Percentiles rank a stretch among this genome's conserved stretches.
Evolutionary conservation across 2,113 vertebrate genomes (phyloP).

Genomic region (Jaculus jaculus): DNA sequence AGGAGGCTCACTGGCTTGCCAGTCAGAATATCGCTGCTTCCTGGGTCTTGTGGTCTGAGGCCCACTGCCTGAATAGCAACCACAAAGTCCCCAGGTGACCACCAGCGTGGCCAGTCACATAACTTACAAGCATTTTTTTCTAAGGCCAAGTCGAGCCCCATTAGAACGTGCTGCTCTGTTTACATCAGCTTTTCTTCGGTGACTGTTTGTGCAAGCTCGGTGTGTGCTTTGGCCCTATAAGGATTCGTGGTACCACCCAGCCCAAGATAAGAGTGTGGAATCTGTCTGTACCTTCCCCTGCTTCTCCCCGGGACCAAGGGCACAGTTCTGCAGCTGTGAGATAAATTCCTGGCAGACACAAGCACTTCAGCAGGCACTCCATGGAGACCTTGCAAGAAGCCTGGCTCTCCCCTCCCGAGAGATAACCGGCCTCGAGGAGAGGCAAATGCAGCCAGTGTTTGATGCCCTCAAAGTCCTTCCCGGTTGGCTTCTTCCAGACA

Average conservation of each 20-base stretch:
- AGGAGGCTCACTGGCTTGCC: neutral
- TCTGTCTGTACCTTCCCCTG: neutral
- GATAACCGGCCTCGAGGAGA: neutral
- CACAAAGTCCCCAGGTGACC: neutral
- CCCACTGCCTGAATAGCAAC: neutral
- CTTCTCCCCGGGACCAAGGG: neutral
- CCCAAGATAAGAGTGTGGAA: conserved; percentile 42
- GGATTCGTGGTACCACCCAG: neutral
- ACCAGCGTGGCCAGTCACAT: neutral
- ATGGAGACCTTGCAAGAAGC: neutral
- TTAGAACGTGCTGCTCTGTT: neutral
- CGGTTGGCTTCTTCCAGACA: neutral
- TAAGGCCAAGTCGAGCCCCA: neutral
- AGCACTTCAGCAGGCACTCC: conserved; percentile 13
- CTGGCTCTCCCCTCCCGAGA: neutral
- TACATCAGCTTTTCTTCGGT: neutral
- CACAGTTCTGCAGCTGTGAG: conserved; percentile 10
- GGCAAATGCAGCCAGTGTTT: accelerated
- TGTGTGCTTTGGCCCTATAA: neutral
- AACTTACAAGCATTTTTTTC: neutral
- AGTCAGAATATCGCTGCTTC: neutral
- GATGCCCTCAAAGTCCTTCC: neutral
- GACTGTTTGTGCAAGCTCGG: neutral
- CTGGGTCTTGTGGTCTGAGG: neutral
- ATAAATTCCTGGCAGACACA: conserved; percentile 36